Base-by-base conservation (phyloP, 1,140 invertebrate genomes). In the Diabrotica undecimpunctata region DNA sequence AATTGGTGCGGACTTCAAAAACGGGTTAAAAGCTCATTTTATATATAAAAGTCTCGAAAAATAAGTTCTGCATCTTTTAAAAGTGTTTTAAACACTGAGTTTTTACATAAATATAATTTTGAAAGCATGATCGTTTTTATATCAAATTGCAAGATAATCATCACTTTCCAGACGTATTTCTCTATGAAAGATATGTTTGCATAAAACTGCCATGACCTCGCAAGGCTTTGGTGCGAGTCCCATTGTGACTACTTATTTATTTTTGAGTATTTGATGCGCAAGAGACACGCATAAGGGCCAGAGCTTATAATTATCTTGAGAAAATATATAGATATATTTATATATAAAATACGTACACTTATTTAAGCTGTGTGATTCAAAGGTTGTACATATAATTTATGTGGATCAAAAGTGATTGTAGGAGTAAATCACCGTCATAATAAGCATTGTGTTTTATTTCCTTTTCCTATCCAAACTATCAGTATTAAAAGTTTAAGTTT, bases 361-460 rank as follows among this genome's bases (percentile, higher is more conserved):
- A 75, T 75, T 76, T 77, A 77, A 77, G 73, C 75, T 73, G 76
- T 75, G 74, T 77, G 74, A 77, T 77, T 75, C 73, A 73, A 72
- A 72, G 72, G 73, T 73, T 78, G 76, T 78, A 78, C 70, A 78
- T 78, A 78, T 78, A 78, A 78, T 78, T 78, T 78, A 78, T 78
- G 75, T 78, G 75, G 75, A 77, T 71, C 70, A 76, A 76, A 77
- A 70, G 73, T 76, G 72, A 75, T 75, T 75, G 72, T 75, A 77
- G 74, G 77, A 77, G 74, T 73, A 77, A 77, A 72, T 75, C 74
- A 75, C 72, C 70, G 65, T 75, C 67, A 75, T 70, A 72, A 65
- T 62, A 64, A 25, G 25, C 25, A 25, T 2, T 25, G 25, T 25
- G 25, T 25, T 25, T 25, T 25, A 25, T 25, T 25, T 25, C 25